These are phyloP conservation scores for Cantharis rustica DNA, from an alignment of 2,888 invertebrate genomes.

Conservation along the genomic window DNA sequence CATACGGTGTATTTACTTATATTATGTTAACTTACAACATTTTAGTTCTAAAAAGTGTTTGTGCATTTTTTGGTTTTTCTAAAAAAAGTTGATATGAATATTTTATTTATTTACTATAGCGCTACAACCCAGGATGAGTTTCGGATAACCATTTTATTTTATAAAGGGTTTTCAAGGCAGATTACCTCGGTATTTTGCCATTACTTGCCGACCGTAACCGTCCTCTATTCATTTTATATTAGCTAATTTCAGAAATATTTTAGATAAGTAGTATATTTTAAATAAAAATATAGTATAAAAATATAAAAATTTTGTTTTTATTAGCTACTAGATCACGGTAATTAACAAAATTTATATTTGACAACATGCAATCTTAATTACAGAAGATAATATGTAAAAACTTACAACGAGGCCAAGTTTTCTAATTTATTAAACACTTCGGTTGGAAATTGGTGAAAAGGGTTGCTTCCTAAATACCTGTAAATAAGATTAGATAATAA, in stretches of 20 bases:
- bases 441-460: constrained; percentile 34
- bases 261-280: not conserved
- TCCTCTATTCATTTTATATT: constrained; percentile 5
- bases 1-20: too few relatives aligned
- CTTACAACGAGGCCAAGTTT: constrained; percentile 43
- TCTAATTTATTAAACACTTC: constrained; percentile 33
- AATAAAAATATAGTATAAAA: not conserved
- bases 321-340: not conserved
- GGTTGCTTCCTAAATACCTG: constrained; percentile 56
- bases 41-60: too few relatives aligned
- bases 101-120: too few relatives aligned
- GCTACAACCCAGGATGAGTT: too few relatives aligned
- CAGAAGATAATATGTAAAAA: constrained; percentile 5
- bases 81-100: too few relatives aligned
- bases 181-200: too few relatives aligned
- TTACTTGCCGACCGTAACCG: too few relatives aligned
- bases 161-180: too few relatives aligned
- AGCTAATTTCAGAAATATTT: not conserved
- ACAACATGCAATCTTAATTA: not conserved
- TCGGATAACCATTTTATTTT: too few relatives aligned
- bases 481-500: constrained; percentile 1
- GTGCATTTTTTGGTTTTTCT: too few relatives aligned
- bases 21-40: too few relatives aligned
- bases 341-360: constrained; percentile 2
- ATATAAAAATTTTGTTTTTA: not conserved